Evolutionary conservation across 2,797 vertebrate genomes (phyloP).

Genomic region (Xyrichtys novacula): DNA sequence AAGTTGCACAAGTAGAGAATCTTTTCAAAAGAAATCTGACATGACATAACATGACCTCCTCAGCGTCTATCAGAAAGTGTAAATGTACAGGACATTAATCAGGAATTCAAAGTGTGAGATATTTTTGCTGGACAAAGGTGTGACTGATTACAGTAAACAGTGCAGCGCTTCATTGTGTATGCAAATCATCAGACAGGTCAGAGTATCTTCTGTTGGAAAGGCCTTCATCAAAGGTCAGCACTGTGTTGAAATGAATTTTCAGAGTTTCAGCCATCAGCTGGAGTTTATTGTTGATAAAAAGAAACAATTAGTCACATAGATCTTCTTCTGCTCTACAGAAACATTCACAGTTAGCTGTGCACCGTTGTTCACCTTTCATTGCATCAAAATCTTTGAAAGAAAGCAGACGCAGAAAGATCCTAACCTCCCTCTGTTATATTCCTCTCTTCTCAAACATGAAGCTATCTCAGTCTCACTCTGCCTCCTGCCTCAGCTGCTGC

Average conservation of each 20-base stretch:
- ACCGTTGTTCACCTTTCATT: neutral
- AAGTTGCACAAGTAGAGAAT: neutral
- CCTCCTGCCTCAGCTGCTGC: conserved; percentile 15
- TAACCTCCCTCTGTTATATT: conserved; percentile 11
- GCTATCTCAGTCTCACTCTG: conserved; percentile 7
- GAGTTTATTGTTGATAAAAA: conserved; percentile 6
- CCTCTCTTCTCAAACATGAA: neutral
- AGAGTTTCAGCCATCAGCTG: neutral
- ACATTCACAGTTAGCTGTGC: neutral
- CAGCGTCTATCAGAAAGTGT: neutral
- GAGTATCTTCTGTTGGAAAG: neutral
- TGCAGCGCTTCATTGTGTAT: neutral
- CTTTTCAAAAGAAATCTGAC: no score
- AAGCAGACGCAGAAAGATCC: conserved; percentile 1
- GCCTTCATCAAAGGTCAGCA: neutral
- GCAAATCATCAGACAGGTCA: neutral
- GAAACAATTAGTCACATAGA: neutral
- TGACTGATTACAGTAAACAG: neutral
- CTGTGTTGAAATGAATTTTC: conserved; percentile 4
- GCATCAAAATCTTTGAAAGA: conserved; percentile 2
- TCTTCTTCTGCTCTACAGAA: neutral
- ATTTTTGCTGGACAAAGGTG: neutral
- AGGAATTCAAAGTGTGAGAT: neutral
- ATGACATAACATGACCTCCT: neutral
- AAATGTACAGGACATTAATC: neutral